phyloP scores from a whole-genome alignment of 2,113 vertebrate genomes.

The Rhinopomastus cyanomelas region DNA sequence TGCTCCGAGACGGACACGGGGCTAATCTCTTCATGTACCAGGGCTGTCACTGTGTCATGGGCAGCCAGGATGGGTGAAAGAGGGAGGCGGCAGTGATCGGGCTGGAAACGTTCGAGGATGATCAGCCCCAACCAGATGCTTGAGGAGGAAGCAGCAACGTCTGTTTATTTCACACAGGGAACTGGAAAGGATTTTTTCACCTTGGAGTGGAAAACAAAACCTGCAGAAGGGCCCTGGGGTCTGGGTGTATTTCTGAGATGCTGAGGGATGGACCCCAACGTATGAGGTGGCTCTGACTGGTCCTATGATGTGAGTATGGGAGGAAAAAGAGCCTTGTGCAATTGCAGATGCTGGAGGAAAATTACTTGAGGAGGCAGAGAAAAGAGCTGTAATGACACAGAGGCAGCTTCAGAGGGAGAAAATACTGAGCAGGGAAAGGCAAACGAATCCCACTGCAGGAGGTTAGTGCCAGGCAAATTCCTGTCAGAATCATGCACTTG shows the following conservation, averaged over 20 bases:
- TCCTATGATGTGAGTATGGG: not conserved
- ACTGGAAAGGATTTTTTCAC: not conserved
- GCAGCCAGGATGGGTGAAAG: not conserved
- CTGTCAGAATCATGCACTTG: not conserved
- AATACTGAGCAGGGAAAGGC: not conserved
- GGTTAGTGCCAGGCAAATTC: not conserved
- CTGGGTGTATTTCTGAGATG: not conserved
- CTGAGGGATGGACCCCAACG: not conserved
- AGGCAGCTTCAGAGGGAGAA: conserved; percentile 2
- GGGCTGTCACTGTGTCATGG: not conserved
- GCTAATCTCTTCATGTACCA: conserved; percentile 66
- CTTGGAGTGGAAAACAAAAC: not conserved
- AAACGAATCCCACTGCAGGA: not conserved
- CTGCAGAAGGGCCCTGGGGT: not conserved
- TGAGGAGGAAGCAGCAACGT: not conserved
- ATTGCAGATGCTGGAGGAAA: conserved; percentile 7
- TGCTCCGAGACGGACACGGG: conserved; percentile 59
- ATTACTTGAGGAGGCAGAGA: not conserved
- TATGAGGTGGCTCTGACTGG: not conserved
- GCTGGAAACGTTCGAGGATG: conserved; percentile 15
- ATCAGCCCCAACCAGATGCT: not conserved
- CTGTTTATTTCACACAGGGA: not conserved
- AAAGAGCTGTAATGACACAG: not conserved
- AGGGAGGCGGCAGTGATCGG: not conserved
- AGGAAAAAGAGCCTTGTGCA: not conserved